These are phyloP conservation scores for Brachypalpus laphriformis DNA, from an alignment of 2,888 invertebrate species.

Conservation along the genomic window DNA sequence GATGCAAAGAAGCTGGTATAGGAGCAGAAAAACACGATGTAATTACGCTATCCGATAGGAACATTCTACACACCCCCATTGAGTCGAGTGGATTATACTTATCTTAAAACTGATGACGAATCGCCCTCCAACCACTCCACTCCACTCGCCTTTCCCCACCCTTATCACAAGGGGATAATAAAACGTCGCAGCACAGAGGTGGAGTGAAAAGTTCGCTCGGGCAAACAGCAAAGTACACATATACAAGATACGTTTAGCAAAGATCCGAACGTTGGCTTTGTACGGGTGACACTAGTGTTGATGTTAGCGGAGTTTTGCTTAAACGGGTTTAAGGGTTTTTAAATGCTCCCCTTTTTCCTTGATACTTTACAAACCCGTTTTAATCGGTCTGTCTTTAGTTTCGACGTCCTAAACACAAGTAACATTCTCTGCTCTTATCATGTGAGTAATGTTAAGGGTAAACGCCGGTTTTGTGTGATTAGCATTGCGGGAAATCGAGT, in stretches of 20 bases:
- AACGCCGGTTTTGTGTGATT: constrained; percentile 3
- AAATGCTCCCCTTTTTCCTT: constrained; percentile 5
- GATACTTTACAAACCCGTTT: background rate
- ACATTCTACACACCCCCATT: constrained; percentile 68
- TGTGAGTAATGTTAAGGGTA: background rate
- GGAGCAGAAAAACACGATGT: constrained; percentile 43
- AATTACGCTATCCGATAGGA: constrained; percentile 69
- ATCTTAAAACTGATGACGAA: constrained; percentile 75
- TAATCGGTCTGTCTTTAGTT: constrained; percentile 23
- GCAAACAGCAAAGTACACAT: constrained; percentile 34
- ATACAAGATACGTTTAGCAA: constrained; percentile 12
- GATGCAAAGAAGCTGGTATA: constrained; percentile 26
- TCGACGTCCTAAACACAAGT: background rate
- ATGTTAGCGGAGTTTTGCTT: constrained; percentile 45
- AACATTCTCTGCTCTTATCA: background rate
- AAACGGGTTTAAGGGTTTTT: constrained; percentile 39
- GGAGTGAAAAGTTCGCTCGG: constrained; percentile 42
- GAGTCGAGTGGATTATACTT: constrained; percentile 77
- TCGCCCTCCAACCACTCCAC: constrained; percentile 63
- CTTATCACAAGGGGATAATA: constrained; percentile 1
- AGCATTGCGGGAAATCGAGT: constrained; percentile 37
- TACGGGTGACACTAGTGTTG: constrained; percentile 23
- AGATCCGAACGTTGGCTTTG: constrained; percentile 23
- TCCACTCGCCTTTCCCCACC: constrained; percentile 18
- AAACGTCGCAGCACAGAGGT: constrained; percentile 23